Base-by-base conservation (phyloP, 2,888 invertebrate genomes). In the Dusona sp. region DNA sequence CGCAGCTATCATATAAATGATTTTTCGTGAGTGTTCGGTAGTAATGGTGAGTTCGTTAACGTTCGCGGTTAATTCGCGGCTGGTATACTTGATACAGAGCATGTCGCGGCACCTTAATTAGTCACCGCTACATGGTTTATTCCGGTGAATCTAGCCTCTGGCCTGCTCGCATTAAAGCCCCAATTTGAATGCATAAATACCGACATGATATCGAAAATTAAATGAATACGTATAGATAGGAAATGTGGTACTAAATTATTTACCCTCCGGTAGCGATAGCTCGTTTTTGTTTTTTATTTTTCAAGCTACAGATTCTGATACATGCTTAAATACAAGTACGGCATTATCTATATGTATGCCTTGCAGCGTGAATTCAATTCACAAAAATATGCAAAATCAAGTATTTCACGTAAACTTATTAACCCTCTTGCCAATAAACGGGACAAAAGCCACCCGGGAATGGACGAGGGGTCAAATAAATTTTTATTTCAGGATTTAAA, bases 51-150 rank as follows among this genome's bases (percentile, higher is more conserved):
- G 86, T 88, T 87, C 86, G 84, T 88, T 87, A 84, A 84, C 79
- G 82, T 72, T 75, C 83, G 87, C 83, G 88, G 88, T 89, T 87
- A 88, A 89, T 88, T 87, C 86, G 88, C 80, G 86, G 85, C 77
- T 74, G 38, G 80, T 72, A 77, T 83, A 84, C 87, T 84, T 80
- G 74, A 83, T 78, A 78, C 79, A 48, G 81, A 51, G 79, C 73
- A 70, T 84, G 78, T 87, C 81, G 42, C 75, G 79, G 78, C 72
- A 83, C 77, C 85, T 81, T 86, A 82, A 86, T 86, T 85, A 79
- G 84, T 78, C 83, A 78, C 72, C 74, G 45, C 72, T 25, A 61
- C 29, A 36, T 68, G 33, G 48, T 75, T 64, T 42, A 42, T 57
- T 42, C 75, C 42, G 25, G 48, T 77, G 80, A 73, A 81, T 74